Evolutionary conservation across 2,113 vertebrate genomes (phyloP).

Genomic region (Cyanoliseus patagonus): DNA sequence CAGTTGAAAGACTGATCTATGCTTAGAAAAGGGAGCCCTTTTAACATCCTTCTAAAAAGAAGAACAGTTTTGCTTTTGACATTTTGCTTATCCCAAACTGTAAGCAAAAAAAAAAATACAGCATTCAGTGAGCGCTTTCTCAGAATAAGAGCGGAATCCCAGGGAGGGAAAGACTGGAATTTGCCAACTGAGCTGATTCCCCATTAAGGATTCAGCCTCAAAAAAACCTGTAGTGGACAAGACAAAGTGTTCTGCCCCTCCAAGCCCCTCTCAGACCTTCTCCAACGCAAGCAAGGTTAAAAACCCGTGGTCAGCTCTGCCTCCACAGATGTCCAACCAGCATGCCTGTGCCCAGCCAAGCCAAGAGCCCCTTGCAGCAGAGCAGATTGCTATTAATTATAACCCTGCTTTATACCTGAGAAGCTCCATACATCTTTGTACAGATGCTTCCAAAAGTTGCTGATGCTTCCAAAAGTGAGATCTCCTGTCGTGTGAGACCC

Average conservation of each 20-base stretch:
- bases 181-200: not conserved
- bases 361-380: not conserved
- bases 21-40: not conserved
- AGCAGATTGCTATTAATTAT: not conserved
- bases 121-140: not conserved
- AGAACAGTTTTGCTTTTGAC: not conserved
- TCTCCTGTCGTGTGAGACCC: not conserved
- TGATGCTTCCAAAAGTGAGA: not conserved
- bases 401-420: not conserved
- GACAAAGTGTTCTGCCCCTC: not conserved
- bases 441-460: not conserved
- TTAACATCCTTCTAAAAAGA: not conserved
- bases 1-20: not conserved
- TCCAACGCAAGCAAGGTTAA: not conserved
- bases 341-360: not conserved
- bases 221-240: not conserved
- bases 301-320: not conserved
- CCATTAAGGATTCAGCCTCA: not conserved
- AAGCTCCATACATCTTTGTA: not conserved
- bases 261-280: not conserved
- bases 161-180: not conserved
- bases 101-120: not conserved
- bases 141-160: not conserved
- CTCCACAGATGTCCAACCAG: conserved; percentile 38
- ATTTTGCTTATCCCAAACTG: not conserved